Evolutionary conservation across 2,797 vertebrate genomes (phyloP).

Genomic region (Aplochiton taeniatus): DNA sequence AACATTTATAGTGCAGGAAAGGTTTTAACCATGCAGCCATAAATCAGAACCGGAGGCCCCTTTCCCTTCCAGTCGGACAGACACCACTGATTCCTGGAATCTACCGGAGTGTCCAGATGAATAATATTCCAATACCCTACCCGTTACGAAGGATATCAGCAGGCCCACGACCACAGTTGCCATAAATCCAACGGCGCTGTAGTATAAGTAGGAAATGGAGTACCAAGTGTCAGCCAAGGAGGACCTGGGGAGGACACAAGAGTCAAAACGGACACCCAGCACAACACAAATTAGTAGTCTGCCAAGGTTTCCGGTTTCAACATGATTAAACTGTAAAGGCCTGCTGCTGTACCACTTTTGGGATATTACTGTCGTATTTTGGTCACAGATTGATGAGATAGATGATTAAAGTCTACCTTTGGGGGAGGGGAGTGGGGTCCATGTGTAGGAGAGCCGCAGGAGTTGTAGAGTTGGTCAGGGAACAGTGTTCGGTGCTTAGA

Average conservation of each 20-base stretch:
- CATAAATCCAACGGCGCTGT: constrained; percentile 78
- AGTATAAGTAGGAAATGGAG: constrained; percentile 82
- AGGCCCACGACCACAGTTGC: constrained; percentile 64
- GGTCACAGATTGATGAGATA: too few relatives aligned
- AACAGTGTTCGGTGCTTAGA: constrained; percentile 72
- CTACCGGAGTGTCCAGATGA: constrained; percentile 21
- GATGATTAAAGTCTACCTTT: constrained; percentile 9
- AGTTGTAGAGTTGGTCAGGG: constrained; percentile 43
- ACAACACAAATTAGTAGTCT: constrained; percentile 38
- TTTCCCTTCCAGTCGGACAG: constrained; percentile 17
- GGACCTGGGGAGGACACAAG: constrained; percentile 63
- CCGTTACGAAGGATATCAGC: constrained; percentile 80
- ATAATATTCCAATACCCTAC: constrained; percentile 54
- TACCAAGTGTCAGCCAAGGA: constrained; percentile 81
- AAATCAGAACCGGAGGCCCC: constrained; percentile 28
- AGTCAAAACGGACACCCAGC: constrained; percentile 17
- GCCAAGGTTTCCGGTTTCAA: not conserved
- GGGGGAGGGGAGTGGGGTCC: constrained; percentile 26
- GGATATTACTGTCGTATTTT: not conserved
- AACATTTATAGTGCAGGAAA: constrained; percentile 31
- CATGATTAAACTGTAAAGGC: not conserved
- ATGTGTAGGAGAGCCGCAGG: constrained; percentile 18
- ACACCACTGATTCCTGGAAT: constrained; percentile 29
- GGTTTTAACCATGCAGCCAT: constrained; percentile 27
- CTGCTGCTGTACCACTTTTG: not conserved